Base-by-base conservation (phyloP, 2,113 vertebrate genomes). In the Orthonyx spaldingii region DNA sequence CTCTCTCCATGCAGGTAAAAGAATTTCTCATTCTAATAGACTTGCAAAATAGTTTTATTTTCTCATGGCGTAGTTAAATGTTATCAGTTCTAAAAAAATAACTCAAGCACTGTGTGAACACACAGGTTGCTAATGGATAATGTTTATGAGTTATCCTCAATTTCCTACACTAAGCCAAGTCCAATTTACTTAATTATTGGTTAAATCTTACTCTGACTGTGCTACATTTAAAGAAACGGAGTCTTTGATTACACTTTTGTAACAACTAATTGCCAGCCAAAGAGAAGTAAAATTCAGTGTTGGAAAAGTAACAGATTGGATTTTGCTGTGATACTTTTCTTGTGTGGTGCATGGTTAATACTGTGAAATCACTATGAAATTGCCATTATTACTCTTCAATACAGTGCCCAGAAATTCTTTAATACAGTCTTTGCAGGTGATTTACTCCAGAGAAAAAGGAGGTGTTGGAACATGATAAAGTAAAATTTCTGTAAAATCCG, bases 331-430 rank as follows among this genome's bases (percentile, higher is more conserved):
- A 19, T 46, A 22, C 19, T 82, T 96, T 95, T 30, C 30, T 46
- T 92, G 63, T n/a, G 41, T 69, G 61, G 42, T 69, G 39, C 53
- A 13, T 63, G 28, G 39, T 89, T 69, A 84, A 93, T 64, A 20
- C 56, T 84, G 69, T 95, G 84, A 97, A 97, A 95, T 96, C 65
- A 49, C 70, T 61, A 56, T 69, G 96, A 91, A 97, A 90, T 96
- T 88, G 60, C 28, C 56, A 55, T 81, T 96, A 82, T 92, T 91
- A 57, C 75, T 90, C 85, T 90, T 89, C 63, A 93, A 20, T 70
- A 28, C 30, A 24, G 19, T 64, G 41, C 57, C n/a, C 66, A 64
- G 59, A 84, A 92, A 93, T 91, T 63, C 84, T 69, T 78, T 80
- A 89, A 61, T 75, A 46, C 81, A 49, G 44, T 61, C 46, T 66